These are phyloP conservation scores for Reinhardtius hippoglossoides DNA, from an alignment of 2,113 vertebrate genomes.

Conservation along the genomic window DNA sequence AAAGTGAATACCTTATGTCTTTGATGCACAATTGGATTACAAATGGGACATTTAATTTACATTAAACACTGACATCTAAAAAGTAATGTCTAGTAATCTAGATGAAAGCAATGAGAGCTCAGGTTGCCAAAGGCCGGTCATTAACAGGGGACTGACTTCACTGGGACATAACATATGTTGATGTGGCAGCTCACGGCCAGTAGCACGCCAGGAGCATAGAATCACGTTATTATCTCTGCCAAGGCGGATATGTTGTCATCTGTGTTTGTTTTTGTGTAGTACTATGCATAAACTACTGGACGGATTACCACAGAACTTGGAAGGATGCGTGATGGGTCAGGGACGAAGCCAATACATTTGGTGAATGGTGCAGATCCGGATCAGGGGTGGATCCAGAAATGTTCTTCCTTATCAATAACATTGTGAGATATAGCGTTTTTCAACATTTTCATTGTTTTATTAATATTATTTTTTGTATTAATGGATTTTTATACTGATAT, in stretches of 20 bases:
- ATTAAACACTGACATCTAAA: slow-evolving; percentile 20
- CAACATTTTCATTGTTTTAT: not conserved
- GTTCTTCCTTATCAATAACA: too few species aligned
- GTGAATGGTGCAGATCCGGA: too few species aligned
- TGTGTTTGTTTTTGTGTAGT: too few species aligned
- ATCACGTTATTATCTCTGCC: too few species aligned
- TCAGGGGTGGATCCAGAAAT: too few species aligned
- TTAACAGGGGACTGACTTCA: slow-evolving; percentile 46
- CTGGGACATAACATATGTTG: slow-evolving; percentile 28
- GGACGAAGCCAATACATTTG: too few species aligned
- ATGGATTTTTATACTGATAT: too few species aligned
- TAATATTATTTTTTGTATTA: not conserved
- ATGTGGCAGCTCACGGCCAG: slow-evolving; percentile 28
- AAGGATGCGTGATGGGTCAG: too few species aligned
- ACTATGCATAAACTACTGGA: too few species aligned
- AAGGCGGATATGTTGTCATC: too few species aligned
- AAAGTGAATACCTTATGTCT: slow-evolving; percentile 10
- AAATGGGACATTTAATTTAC: slow-evolving; percentile 26
- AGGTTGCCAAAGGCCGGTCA: slow-evolving; percentile 47
- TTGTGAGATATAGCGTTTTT: too few species aligned
- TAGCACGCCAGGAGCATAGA: slow-evolving; percentile 11
- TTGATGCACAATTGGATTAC: slow-evolving; percentile 15
- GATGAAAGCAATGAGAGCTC: slow-evolving; percentile 45
- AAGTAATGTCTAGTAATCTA: slow-evolving; percentile 21
- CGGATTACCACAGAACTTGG: too few species aligned